phyloP scores from a whole-genome alignment of 1,140 invertebrate species.

The Cyrtorhinus lividipennis region DNA sequence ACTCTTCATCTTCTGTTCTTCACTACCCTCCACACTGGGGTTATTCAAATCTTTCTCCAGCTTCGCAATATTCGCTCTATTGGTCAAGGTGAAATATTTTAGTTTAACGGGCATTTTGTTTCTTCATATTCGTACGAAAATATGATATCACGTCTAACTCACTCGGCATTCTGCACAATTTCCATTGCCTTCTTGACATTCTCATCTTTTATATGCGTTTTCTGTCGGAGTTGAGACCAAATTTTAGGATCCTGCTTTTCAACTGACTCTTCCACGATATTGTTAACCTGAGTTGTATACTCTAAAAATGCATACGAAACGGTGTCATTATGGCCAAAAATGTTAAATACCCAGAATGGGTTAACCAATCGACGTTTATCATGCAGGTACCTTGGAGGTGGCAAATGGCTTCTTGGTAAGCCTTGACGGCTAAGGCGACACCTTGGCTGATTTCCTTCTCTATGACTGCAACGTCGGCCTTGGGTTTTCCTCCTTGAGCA shows the following conservation, averaged over 20 bases:
- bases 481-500: too few species aligned
- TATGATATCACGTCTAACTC: slow-evolving; percentile 11
- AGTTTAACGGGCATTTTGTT: too few species aligned
- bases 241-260: slow-evolving; percentile 19
- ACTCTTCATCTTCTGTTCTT: slow-evolving; percentile 29
- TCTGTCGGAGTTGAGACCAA: slow-evolving; percentile 36
- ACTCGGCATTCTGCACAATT: slow-evolving; percentile 29
- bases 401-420: slow-evolving; percentile 25
- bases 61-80: slow-evolving; percentile 23
- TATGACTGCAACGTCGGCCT: slow-evolving; percentile 34
- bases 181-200: slow-evolving; percentile 36
- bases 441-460: slow-evolving; percentile 7
- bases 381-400: slow-evolving; percentile 28
- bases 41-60: slow-evolving; percentile 30
- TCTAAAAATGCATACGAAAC: slow-evolving; percentile 22
- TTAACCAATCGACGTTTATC: too few species aligned
- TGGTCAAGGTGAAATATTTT: too few species aligned
- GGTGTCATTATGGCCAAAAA: neutral
- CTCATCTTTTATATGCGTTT: slow-evolving; percentile 37
- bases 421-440: slow-evolving; percentile 2
- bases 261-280: slow-evolving; percentile 21
- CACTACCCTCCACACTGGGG: slow-evolving; percentile 28
- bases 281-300: slow-evolving; percentile 20
- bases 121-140: too few species aligned
- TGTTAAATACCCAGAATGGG: neutral